A percentile compares a stretch with the other conserved stretches of the same genome.
Conservation (phyloP, 2,797 vertebrate genomes). For the Poeciliopsis paucimaculata region DNA sequence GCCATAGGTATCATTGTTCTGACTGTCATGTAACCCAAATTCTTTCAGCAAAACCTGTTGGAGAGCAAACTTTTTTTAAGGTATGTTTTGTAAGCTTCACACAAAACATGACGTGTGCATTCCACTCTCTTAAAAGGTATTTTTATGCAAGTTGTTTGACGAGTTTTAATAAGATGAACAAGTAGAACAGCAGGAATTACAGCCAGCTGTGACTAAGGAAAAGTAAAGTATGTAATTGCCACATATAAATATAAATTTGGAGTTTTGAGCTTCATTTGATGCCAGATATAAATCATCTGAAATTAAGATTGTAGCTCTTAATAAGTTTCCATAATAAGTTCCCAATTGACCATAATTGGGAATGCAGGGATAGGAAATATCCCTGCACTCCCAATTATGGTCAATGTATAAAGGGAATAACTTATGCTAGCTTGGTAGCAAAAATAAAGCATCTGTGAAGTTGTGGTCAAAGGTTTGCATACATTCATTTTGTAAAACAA, state of each 20-base stretch:
- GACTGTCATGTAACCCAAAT: not conserved
- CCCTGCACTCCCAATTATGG: not conserved
- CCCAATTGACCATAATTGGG: no score
- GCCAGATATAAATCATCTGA: not conserved
- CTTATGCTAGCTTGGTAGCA: not conserved
- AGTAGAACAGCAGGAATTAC: not conserved
- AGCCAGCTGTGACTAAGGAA: not conserved
- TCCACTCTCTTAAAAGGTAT: not conserved
- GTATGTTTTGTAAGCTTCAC: not conserved
- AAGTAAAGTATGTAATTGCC: not conserved
- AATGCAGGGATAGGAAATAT: no score
- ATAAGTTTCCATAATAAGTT: no score
- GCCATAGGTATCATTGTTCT: not conserved
- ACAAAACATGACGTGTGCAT: not conserved
- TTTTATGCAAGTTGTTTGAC: not conserved
- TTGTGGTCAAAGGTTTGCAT: not conserved
- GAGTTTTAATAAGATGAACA: conserved; percentile 11
- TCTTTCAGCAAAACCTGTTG: not conserved
- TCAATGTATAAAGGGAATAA: not conserved
- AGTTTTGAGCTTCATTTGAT: not conserved
- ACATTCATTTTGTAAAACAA: not conserved
- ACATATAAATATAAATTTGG: not conserved
- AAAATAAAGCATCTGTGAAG: not conserved
- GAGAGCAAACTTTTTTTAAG: not conserved
- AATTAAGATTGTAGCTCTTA: not conserved